Evolutionary conservation across 1,140 invertebrate genomes (phyloP).

Genomic region (Meloidogyne floridensis): DNA sequence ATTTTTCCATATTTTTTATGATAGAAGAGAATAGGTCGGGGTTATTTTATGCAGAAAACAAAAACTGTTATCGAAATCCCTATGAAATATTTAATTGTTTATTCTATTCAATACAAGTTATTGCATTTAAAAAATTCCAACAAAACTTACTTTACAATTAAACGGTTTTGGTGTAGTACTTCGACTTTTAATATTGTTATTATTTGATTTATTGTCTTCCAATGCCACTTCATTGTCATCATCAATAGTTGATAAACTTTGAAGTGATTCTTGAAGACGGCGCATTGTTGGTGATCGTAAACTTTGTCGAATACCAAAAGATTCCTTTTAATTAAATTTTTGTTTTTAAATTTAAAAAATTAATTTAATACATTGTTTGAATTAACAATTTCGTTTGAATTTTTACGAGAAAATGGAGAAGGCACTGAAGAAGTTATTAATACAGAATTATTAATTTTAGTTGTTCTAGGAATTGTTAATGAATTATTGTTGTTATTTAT

Average conservation of each 20-base stretch:
- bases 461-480: neutral
- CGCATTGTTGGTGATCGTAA: constrained; percentile 41
- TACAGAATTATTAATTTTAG: neutral
- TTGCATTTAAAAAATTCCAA: neutral
- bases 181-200: constrained; percentile 17
- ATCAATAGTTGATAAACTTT: constrained; percentile 25
- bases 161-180: constrained; percentile 40
- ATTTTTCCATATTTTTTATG: too few relatives aligned
- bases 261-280: constrained; percentile 38
- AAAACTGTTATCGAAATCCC: too few relatives aligned
- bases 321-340: neutral
- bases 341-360: neutral
- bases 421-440: neutral
- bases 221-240: constrained; percentile 16
- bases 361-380: constrained; percentile 5
- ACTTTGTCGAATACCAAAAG: constrained; percentile 24
- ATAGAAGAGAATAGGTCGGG: too few relatives aligned
- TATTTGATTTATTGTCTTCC: neutral
- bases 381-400: neutral
- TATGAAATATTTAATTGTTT: too few relatives aligned
- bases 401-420: constrained; percentile 12
- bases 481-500: constrained; percentile 3
- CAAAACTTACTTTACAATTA: constrained; percentile 33
- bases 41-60: too few relatives aligned
- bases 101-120: too few relatives aligned